Evolutionary conservation across 1,140 invertebrate genomes (phyloP).

Genomic region (Medauroidea extradentata): DNA sequence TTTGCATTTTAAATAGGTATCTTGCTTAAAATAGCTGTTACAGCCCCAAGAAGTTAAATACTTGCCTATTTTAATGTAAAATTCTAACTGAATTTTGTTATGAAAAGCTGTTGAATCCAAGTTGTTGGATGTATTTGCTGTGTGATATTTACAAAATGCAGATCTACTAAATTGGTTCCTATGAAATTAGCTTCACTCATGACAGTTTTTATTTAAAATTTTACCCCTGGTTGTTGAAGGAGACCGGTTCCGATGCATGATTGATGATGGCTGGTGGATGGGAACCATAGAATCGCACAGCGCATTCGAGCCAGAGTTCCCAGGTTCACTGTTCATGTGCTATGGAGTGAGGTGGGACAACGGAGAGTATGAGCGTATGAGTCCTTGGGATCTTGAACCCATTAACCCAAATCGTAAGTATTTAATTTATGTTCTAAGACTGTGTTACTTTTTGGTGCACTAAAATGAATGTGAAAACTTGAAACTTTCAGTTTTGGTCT

Average conservation of each 20-base stretch:
- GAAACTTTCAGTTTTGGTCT: too few species aligned
- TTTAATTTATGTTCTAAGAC: too few species aligned
- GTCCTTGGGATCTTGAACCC: slow-evolving; percentile 95
- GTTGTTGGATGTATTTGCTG: neutral
- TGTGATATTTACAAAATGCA: neutral
- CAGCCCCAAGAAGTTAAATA: too few species aligned
- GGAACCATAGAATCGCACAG: slow-evolving; percentile 72
- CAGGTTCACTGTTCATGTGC: slow-evolving; percentile 79
- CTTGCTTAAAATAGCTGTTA: too few species aligned
- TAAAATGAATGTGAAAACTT: too few species aligned
- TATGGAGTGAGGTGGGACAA: slow-evolving; percentile 92
- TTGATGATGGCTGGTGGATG: slow-evolving; percentile 96
- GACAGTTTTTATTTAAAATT: neutral
- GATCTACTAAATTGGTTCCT: too few species aligned
- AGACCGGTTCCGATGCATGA: slow-evolving; percentile 85
- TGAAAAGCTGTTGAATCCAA: neutral
- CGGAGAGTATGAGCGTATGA: slow-evolving; percentile 84
- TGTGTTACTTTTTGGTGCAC: too few species aligned
- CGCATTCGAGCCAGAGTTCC: slow-evolving; percentile 61
- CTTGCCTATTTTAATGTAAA: too few species aligned
- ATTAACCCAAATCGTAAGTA: slow-evolving; percentile 55
- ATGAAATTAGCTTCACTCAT: too few species aligned
- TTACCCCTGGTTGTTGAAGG: slow-evolving; percentile 35
- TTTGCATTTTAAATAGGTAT: too few species aligned
- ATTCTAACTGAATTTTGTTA: neutral